phyloP scores from a whole-genome alignment of 64 coral and sea anemone species.

The Montipora sp. region DNA sequence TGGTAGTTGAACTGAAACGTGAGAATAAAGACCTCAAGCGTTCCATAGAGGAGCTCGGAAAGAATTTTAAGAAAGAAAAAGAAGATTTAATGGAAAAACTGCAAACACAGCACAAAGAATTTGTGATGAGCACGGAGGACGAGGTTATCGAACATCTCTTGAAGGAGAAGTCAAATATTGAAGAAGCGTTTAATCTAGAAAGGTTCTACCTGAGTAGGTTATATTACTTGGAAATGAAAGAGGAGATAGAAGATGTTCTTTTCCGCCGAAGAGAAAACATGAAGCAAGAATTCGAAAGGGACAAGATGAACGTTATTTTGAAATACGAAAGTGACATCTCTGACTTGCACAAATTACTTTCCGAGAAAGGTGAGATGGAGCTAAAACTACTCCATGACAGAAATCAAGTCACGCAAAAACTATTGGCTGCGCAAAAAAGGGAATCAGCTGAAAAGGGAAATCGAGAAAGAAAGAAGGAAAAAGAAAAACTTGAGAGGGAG shows the following conservation, averaged over 20 bases:
- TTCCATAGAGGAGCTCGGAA: slow-evolving; percentile 62
- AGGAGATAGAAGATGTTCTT: slow-evolving; percentile 79
- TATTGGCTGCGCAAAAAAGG: slow-evolving; percentile 48
- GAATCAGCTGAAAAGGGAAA: neutral
- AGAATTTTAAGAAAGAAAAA: slow-evolving; percentile 58
- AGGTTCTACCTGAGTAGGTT: slow-evolving; percentile 87
- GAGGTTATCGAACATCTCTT: slow-evolving; percentile 84
- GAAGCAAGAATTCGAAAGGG: slow-evolving; percentile 51
- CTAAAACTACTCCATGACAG: slow-evolving; percentile 70
- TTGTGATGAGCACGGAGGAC: slow-evolving; percentile 76
- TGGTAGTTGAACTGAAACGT: slow-evolving; percentile 19
- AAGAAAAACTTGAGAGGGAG: slow-evolving; percentile 51
- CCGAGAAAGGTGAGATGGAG: slow-evolving; percentile 83
- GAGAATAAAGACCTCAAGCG: slow-evolving; percentile 62
- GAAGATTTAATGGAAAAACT: slow-evolving; percentile 60
- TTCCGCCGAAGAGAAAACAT: slow-evolving; percentile 62
- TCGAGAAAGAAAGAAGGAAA: slow-evolving; percentile 16
- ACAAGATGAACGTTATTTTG: slow-evolving; percentile 73
- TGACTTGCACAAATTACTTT: slow-evolving; percentile 66
- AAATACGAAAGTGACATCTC: slow-evolving; percentile 78
- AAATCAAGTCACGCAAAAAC: slow-evolving; percentile 45
- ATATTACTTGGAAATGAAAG: slow-evolving; percentile 96
- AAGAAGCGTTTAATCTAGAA: slow-evolving; percentile 84
- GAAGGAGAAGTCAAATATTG: slow-evolving; percentile 70
- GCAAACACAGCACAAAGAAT: slow-evolving; percentile 84